phyloP scores from a whole-genome alignment of 2,113 vertebrate species.

The Chrysochloris asiatica region DNA sequence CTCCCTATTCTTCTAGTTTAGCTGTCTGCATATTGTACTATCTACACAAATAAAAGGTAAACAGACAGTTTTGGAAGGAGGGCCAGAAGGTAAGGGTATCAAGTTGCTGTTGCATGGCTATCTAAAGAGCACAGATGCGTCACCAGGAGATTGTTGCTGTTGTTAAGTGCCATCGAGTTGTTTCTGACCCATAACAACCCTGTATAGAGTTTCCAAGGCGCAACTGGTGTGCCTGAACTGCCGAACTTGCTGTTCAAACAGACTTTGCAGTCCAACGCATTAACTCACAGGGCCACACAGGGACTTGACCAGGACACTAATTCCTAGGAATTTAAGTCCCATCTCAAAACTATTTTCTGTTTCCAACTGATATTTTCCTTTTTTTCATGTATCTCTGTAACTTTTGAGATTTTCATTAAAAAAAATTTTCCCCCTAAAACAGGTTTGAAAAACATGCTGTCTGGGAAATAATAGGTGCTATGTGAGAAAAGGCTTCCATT shows the following conservation, averaged over 20 bases:
- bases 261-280: too few relatives aligned
- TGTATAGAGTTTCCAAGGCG: too few relatives aligned
- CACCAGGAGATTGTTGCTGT: background rate
- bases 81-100: background rate
- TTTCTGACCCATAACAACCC: too few relatives aligned
- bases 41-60: conserved; percentile 31
- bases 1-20: background rate
- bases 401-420: conserved; percentile 22
- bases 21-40: background rate
- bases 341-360: background rate
- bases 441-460: too few relatives aligned
- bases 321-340: background rate
- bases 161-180: too few relatives aligned
- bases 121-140: background rate
- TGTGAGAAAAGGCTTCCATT: background rate
- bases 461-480: too few relatives aligned
- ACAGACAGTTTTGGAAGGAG: background rate
- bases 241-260: too few relatives aligned
- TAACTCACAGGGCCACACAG: too few relatives aligned
- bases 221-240: too few relatives aligned
- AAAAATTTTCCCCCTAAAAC: background rate
- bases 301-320: too few relatives aligned
- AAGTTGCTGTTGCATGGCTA: background rate
- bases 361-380: background rate
- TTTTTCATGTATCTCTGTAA: background rate